Percentiles rank a stretch among this genome's conserved stretches.
phyloP scores from a whole-genome alignment of 2,888 invertebrate genomes.

The Archips crataeganus region DNA sequence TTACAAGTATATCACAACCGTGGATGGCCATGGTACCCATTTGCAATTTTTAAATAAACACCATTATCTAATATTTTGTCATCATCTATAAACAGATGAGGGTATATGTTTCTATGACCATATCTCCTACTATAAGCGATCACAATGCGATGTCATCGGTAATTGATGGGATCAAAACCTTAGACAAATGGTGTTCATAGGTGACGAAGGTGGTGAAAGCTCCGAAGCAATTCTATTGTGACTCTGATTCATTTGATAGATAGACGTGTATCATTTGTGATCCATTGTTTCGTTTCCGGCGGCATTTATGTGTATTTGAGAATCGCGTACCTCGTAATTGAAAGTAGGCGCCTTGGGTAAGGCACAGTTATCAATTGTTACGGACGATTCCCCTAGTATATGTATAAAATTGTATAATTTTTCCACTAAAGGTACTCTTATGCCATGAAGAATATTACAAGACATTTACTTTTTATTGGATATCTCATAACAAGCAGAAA shows the following conservation, averaged over 20 bases:
- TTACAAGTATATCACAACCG: too few species aligned
- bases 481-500: too few species aligned
- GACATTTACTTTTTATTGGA: too few species aligned
- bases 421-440: too few species aligned
- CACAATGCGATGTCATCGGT: constrained; percentile 47
- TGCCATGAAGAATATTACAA: too few species aligned
- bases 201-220: constrained; percentile 66
- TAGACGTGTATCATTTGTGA: constrained; percentile 60
- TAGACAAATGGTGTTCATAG: constrained; percentile 64
- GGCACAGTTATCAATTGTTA: constrained; percentile 21
- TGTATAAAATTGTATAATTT: too few species aligned
- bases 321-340: constrained; percentile 47
- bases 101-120: too few species aligned
- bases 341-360: constrained; percentile 17
- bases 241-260: constrained; percentile 68
- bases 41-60: too few species aligned
- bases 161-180: constrained; percentile 66
- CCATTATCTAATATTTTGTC: too few species aligned
- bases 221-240: constrained; percentile 71
- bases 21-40: too few species aligned
- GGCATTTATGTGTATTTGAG: constrained; percentile 59
- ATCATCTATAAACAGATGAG: too few species aligned
- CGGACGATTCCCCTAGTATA: not conserved
- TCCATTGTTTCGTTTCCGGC: constrained; percentile 69
- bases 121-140: constrained; percentile 14